A percentile compares a stretch with the other conserved stretches of the same genome.
These are phyloP conservation scores for Toxostoma redivivum DNA, from an alignment of 2,113 vertebrate species.

Conservation along the genomic window DNA sequence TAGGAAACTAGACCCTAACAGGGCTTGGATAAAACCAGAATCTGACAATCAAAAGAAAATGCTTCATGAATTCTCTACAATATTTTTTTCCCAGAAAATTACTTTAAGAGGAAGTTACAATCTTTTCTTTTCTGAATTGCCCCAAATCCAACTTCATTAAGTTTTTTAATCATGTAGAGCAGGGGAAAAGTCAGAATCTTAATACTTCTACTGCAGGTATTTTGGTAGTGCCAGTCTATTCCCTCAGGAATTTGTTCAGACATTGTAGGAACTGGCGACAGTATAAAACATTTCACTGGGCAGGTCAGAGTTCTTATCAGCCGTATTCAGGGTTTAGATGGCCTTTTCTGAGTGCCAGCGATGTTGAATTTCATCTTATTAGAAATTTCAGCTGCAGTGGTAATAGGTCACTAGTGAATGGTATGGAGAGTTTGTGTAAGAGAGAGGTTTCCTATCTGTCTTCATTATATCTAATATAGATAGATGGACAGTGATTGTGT, in stretches of 20 bases:
- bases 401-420: background rate
- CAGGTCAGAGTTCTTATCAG: background rate
- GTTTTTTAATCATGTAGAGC: background rate
- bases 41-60: background rate
- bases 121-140: background rate
- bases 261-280: background rate
- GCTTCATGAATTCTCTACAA: background rate
- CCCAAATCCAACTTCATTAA: background rate
- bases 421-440: background rate
- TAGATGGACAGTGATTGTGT: background rate
- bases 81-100: background rate
- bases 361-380: background rate
- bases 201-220: background rate
- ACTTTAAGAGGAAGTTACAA: background rate
- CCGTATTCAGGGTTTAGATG: background rate
- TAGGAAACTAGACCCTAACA: background rate
- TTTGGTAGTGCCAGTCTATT: background rate
- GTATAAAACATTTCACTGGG: background rate
- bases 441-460: background rate
- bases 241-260: background rate
- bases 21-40: background rate
- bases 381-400: background rate
- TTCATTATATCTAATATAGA: background rate
- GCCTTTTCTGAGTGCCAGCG: background rate
- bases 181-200: background rate